Evolutionary conservation across 2,888 invertebrate species (phyloP), one percentile per base, ranked within the genome.

Genomic region (Suillia variegata): DNA sequence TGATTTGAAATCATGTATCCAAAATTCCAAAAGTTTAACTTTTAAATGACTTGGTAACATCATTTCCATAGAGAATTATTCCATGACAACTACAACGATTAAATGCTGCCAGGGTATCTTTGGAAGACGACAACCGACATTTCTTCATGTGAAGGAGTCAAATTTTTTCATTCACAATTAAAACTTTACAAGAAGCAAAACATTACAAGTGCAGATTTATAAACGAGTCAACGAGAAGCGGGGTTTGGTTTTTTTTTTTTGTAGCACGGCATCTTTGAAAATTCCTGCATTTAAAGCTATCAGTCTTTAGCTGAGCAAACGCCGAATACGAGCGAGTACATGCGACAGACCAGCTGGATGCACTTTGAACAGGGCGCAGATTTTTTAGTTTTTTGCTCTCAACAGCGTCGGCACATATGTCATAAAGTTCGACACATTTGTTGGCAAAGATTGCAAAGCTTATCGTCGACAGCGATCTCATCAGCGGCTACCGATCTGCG

Each of bases 341-440:
- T 34, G 21, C 13, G 51, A 20, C 26, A 15, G 58, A 15, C 50
- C 54, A 54, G 61, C 58, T 58, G 58, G 58, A 26, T 12, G 57
- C 50, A n/a, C 13, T 34, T 34, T 34, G 12, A 34, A 15, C 20
- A 34, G 48, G 24, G 10, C 22, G 42, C 21, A 54, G 38, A 38
- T 15, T n/a, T 38, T 34, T 42, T 24, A 31, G 24, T 13, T 22
- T 52, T 20, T 12, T 22, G 21, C 34, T n/a, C n/a, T 12, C 51
- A 6, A 17, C 31, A 3, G 31, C 10, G 31, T 13, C 15, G 24
- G 12, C 51, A 33, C 24, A 24, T 15, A 26, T 71, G 73, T 76
- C 74, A 75, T 74, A 76, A 73, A 69, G 72, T 74, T 71, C 76
- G 69, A 76, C 76, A 77, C 75, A 72, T 75, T 70, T 69, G 69